Evolutionary conservation across 2,888 invertebrate genomes (phyloP), one percentile per base, ranked within the genome.

Genomic region (Odontocolon sp.): DNA sequence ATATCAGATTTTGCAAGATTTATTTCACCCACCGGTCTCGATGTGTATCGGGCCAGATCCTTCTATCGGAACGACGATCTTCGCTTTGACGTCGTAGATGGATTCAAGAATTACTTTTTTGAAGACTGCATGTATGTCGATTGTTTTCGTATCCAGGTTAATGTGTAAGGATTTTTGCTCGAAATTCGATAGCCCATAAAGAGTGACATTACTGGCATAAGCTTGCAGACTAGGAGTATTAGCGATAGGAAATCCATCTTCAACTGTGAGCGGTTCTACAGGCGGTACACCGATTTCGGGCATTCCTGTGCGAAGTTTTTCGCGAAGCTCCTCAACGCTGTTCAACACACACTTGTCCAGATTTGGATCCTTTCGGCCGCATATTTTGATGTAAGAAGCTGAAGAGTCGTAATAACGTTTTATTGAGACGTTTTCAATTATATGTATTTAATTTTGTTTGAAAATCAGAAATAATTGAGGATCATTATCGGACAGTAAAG

Each of bases 301-400:
- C 1, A 90, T 87, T 1, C 91, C 91, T 0, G 0, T 0, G 1
- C 42, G 38, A 0, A 90, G 61, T 6, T 82, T 82, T 0, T 31
- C 69, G 1, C 72, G 75, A 2, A 90, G 18, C 0, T 26, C 11
- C 2, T 40, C 61, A 1, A 88, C 82, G 21, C 85, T 88, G 0
- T 86, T 56, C 6, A 77, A 11, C 1, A 89, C 54, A 64, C 90
- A 90, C 5, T 81, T 31, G 42, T 84, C 70, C 1, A 89, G 69
- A 0, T 89, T 71, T 0, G 89, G 88, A 78, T 90, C 80, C 3
- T 61, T 84, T 0, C 80, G 81, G 2, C 87, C 87, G 68, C 90
- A 90, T n/a, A 86, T 40, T 0, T 84, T 70, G 2, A 90, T 83
- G 69, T 87, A 90, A 2, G 86, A 82, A 6, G 89, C 89, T 89